phyloP scores from a whole-genome alignment of 2,888 invertebrate species.

The Argyresthia goedartella region DNA sequence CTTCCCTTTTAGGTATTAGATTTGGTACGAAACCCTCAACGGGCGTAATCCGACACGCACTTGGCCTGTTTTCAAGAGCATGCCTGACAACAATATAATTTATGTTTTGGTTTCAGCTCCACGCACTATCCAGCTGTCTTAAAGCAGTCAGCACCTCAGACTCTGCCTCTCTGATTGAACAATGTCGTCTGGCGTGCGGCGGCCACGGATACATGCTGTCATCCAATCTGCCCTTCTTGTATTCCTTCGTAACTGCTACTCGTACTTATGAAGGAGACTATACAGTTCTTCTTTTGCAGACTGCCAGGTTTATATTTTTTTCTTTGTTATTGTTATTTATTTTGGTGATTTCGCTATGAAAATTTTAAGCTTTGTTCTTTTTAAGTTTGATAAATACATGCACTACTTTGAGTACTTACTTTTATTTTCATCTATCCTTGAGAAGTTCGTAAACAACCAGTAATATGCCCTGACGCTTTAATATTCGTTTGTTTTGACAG shows the following conservation, averaged over 20 bases:
- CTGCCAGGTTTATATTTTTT: constrained; percentile 72
- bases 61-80: too few species aligned
- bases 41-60: too few species aligned
- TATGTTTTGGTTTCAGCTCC: constrained; percentile 72
- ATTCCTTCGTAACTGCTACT: constrained; percentile 85
- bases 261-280: constrained; percentile 98
- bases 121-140: constrained; percentile 89
- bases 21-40: too few species aligned
- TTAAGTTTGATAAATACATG: too few species aligned
- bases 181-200: constrained; percentile 89
- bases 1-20: too few species aligned
- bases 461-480: too few species aligned
- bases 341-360: constrained; percentile 7
- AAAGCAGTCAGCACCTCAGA: constrained; percentile 89
- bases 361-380: too few species aligned
- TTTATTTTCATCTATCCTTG: too few species aligned
- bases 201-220: constrained; percentile 94
- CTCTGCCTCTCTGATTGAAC: constrained; percentile 81
- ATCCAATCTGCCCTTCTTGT: constrained; percentile 88
- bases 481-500: constrained; percentile 26
- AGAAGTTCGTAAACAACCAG: too few species aligned
- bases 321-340: neutral
- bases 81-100: neutral
- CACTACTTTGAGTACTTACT: too few species aligned
- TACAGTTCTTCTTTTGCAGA: constrained; percentile 91